These are phyloP conservation scores for Helicoverpa armigera DNA, from an alignment of 1,140 invertebrate genomes.

Conservation along the genomic window DNA sequence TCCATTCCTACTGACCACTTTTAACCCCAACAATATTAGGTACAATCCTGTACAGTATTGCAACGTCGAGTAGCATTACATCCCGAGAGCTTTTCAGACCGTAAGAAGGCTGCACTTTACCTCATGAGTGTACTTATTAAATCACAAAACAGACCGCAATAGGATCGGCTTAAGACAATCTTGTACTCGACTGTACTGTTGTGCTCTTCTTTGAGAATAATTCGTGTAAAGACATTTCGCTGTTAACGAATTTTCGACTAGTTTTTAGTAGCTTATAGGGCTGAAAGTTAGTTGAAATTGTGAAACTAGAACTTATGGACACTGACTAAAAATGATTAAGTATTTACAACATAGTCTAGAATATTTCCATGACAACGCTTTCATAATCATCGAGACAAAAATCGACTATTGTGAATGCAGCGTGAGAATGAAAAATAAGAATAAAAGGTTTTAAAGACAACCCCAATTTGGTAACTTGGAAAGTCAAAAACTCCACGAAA, in stretches of 20 bases:
- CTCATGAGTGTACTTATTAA: neutral
- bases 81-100: neutral
- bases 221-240: neutral
- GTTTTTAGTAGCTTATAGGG: neutral
- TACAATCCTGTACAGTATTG: neutral
- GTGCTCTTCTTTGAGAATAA: neutral
- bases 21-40: neutral
- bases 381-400: too few species aligned
- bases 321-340: too few species aligned
- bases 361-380: too few species aligned
- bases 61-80: neutral
- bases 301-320: too few species aligned
- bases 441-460: neutral
- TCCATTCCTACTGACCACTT: neutral
- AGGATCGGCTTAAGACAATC: neutral
- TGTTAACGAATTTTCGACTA: neutral
- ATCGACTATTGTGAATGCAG: neutral
- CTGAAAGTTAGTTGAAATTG: neutral
- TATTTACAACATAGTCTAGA: too few species aligned
- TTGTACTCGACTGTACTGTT: neutral
- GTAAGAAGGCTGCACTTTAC: neutral
- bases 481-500: neutral
- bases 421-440: neutral
- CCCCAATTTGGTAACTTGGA: neutral
- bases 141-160: neutral